Base-by-base conservation (phyloP, 2,888 invertebrate genomes). In the Polylopha cassiicola region DNA sequence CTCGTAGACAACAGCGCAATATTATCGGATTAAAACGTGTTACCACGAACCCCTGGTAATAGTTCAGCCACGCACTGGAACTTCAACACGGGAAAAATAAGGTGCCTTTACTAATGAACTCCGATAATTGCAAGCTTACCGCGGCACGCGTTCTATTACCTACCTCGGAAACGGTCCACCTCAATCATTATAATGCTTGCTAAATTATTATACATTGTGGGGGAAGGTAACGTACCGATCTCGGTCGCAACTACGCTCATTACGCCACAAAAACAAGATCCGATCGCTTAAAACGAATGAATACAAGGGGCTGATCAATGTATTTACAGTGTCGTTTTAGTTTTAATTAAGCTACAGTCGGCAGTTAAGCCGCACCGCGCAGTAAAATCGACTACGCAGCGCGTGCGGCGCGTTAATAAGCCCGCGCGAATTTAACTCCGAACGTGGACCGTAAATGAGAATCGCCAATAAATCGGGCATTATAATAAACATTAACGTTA, bases 401-500 rank as follows among this genome's bases (percentile, higher is more conserved):
- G 63, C 66, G 62, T 65, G 62, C 64, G 65, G 58, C 61, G 60
- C 65, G 71, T 65, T 77, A 73, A 78, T 78, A 75, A 73, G 70
- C 74, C 60, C 50, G 59, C 55, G 65, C 57, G 64, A 73, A 70
- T 79, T 73, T 72, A 66, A 72, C 72, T 66, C 62, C 56, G 51
- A 58, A 53, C 63, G 63, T 57, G 57, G 56, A 60, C 70, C 68
- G 65, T 78, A 76, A 81, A 80, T 76, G 77, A 67, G 74, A 75
- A 84, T 78, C 69, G 67, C 72, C 73, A 73, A 79, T 82, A 80
- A 85, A 84, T 80, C 73, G 77, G 70, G 59, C 73, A 75, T 82
- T 80, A 84, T 82, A 81, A 81, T 82, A 74, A 80, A 76, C 77
- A 76, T 79, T 78, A 79, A 69, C 74, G 72, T 79, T 80, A 82